Percentiles rank a stretch among this genome's conserved stretches.
These are phyloP conservation scores for Bradynema listronoti DNA, from an alignment of 1,140 invertebrate species.

Conservation along the genomic window DNA sequence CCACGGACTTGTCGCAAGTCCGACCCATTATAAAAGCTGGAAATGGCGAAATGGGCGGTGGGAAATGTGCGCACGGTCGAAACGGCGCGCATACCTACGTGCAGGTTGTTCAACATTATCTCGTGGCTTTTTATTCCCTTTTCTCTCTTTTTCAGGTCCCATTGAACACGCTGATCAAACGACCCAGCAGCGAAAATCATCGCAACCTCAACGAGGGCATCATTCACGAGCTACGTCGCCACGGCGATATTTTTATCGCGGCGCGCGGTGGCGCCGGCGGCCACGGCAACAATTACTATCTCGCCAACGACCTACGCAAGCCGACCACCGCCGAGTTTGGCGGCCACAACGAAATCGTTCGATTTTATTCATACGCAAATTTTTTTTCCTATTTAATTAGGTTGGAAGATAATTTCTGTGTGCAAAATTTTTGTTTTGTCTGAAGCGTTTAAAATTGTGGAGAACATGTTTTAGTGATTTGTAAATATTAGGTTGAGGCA, in stretches of 20 bases:
- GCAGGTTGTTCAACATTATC: background rate
- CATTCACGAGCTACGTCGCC: conserved; percentile 68
- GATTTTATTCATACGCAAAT: too few species aligned
- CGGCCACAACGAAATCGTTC: conserved; percentile 72
- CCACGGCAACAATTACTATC: conserved; percentile 85
- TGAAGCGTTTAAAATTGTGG: too few species aligned
- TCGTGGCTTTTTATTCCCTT: conserved; percentile 21
- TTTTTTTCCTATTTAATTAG: too few species aligned
- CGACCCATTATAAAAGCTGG: conserved; percentile 12
- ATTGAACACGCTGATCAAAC: conserved; percentile 74
- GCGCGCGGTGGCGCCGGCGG: conserved; percentile 89
- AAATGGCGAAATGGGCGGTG: conserved; percentile 63
- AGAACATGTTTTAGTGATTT: too few species aligned
- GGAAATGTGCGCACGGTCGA: conserved; percentile 68
- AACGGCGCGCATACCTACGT: conserved; percentile 73
- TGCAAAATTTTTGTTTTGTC: too few species aligned
- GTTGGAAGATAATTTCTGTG: too few species aligned
- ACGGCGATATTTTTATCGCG: conserved; percentile 78
- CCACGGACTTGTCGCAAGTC: conserved; percentile 26
- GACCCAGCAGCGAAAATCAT: conserved; percentile 25
- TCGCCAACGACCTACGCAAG: conserved; percentile 71
- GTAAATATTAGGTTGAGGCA: too few species aligned
- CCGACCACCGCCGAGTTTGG: conserved; percentile 81
- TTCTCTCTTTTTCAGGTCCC: conserved; percentile 67
- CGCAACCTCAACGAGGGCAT: conserved; percentile 49